Evolutionary conservation across 1,140 invertebrate species (phyloP), one percentile per base, ranked within the genome.

Genomic region (Brachionus paranguensis): DNA sequence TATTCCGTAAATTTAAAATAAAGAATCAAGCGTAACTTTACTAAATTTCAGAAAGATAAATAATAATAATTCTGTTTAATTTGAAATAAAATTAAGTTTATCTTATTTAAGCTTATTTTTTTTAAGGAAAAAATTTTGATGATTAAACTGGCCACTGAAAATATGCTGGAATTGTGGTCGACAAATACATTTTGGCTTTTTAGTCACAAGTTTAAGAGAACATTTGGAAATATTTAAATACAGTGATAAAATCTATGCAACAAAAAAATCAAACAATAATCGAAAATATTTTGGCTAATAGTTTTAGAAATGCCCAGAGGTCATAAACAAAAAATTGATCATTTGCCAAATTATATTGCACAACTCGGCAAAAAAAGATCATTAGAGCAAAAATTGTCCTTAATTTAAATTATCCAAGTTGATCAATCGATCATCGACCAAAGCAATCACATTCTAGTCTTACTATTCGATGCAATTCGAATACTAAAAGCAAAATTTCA

Each of bases 191-290:
- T 68, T 68, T 29, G 14, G 5, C 10, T 8, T 20, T 55, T 55
- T 60, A 20, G 53, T 20, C 53, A 60, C 20, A 60, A 47, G 17
- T 64, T 10, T 29, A 8, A 33, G 12, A 29, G 33, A 27, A 68
- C 17, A 43, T 43, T 17, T 17, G 65, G 43, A 72, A 72, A 6
- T 24, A 17, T 72, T 72, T n/a, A 20, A 17, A 43, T n/a, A 43
- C 7, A 72, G 68, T 72, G 68, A 72, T 72, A 41, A 72, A 72
- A 72, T 72, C 68, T 72, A 6, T 72, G 33, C 33, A 37, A 37
- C 17, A 43, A 72, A 43, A 72, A 41, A 72, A 72, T 72, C n/a
- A 17, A 72, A 72, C 7, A 72, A 41, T 43, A 41, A 45, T 43
- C 17, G 8, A 43, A 72, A 72, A 43, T 41, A 72, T 72, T 72